Evolutionary conservation across 2,113 vertebrate species (phyloP).

Genomic region (Gymnarchus niloticus): DNA sequence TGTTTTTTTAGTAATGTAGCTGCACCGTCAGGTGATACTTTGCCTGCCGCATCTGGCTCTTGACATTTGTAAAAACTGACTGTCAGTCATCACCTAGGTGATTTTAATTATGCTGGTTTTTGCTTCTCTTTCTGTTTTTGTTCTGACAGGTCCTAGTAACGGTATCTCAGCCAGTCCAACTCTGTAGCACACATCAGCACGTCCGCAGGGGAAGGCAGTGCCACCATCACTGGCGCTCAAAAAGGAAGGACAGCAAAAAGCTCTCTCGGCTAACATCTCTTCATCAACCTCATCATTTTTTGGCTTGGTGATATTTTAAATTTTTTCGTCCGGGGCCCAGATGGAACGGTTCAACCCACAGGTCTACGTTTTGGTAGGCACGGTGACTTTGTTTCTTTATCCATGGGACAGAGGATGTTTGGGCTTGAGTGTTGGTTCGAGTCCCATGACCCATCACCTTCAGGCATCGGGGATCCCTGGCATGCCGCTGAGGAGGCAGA

Average conservation of each 20-base stretch:
- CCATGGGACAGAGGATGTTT: slow-evolving; percentile 72
- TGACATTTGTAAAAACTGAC: background rate
- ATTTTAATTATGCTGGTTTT: slow-evolving; percentile 59
- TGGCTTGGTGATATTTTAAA: slow-evolving; percentile 2
- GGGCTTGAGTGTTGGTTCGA: slow-evolving; percentile 65
- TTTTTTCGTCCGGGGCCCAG: slow-evolving; percentile 41
- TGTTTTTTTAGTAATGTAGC: background rate
- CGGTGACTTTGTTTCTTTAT: slow-evolving; percentile 72
- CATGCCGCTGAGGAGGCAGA: slow-evolving; percentile 70
- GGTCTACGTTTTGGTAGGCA: slow-evolving; percentile 59
- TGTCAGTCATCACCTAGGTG: slow-evolving; percentile 27
- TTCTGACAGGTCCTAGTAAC: slow-evolving; percentile 67
- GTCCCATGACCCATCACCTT: slow-evolving; percentile 49
- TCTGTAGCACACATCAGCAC: background rate
- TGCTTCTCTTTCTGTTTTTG: slow-evolving; percentile 54
- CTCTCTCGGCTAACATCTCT: slow-evolving; percentile 43
- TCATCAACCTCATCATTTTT: background rate
- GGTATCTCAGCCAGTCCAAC: slow-evolving; percentile 33
- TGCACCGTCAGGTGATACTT: background rate
- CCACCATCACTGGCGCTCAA: slow-evolving; percentile 24
- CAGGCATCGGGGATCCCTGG: slow-evolving; percentile 46
- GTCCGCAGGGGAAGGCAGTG: background rate
- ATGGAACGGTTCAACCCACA: slow-evolving; percentile 57
- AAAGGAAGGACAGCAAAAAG: slow-evolving; percentile 42
- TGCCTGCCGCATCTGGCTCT: background rate